Percentiles rank a stretch among this genome's conserved stretches.
These are phyloP conservation scores for Luperina nickerlii DNA, from an alignment of 2,888 invertebrate species.

Conservation along the genomic window DNA sequence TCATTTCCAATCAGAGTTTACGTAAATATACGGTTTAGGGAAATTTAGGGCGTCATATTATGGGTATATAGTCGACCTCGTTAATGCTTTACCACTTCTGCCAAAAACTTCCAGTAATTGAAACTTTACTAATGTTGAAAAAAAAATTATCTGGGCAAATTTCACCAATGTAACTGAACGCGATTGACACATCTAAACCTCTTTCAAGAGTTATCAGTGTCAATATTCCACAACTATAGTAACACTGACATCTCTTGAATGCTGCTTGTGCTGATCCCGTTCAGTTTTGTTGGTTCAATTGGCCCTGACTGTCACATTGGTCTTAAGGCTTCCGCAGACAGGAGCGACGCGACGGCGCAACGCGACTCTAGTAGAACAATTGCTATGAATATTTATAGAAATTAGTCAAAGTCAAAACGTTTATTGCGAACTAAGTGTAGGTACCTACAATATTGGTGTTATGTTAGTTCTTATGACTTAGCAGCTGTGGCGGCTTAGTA, in stretches of 20 bases:
- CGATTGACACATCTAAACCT: not conserved
- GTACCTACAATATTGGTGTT: too few species aligned
- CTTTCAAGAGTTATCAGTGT: not conserved
- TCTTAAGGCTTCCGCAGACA: too few species aligned
- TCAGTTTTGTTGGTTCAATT: not conserved
- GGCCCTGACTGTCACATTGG: not conserved
- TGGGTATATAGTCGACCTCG: not conserved
- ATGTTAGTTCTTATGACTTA: too few species aligned
- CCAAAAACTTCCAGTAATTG: too few species aligned
- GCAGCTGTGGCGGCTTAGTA: too few species aligned
- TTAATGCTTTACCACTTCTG: not conserved
- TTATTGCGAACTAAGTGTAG: too few species aligned
- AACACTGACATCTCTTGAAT: not conserved
- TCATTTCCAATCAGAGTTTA: conserved; percentile 33
- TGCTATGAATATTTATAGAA: not conserved
- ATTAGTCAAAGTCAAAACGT: not conserved
- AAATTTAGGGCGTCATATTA: not conserved
- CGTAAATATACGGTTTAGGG: conserved; percentile 8
- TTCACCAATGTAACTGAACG: too few species aligned
- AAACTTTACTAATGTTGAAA: too few species aligned
- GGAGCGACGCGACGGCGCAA: too few species aligned
- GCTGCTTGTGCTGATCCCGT: not conserved
- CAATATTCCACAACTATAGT: not conserved
- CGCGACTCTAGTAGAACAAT: too few species aligned
- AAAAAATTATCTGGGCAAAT: too few species aligned